These are phyloP conservation scores for Trachymyrmex cornetzi DNA, from an alignment of 1,140 invertebrate species.

Conservation along the genomic window DNA sequence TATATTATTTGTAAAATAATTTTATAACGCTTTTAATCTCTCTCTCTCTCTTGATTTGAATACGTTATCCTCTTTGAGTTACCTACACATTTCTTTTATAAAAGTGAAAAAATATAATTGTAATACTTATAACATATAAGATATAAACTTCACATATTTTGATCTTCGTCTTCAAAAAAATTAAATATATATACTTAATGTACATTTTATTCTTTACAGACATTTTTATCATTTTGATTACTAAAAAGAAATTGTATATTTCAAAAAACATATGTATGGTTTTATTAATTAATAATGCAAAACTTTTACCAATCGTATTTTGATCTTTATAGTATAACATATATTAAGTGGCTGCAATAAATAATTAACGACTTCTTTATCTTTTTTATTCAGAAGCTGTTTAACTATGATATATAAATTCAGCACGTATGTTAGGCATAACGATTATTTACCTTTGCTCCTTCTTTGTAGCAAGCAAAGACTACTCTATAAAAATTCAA, in stretches of 20 bases:
- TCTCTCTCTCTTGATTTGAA: background rate
- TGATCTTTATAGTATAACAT: background rate
- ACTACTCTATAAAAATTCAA: background rate
- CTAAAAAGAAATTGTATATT: background rate
- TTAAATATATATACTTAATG: background rate
- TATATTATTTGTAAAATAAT: background rate
- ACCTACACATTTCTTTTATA: background rate
- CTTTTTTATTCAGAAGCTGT: background rate
- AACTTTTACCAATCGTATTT: background rate
- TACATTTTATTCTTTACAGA: background rate
- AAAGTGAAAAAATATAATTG: background rate
- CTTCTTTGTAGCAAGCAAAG: background rate
- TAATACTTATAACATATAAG: background rate
- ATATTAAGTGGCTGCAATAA: background rate
- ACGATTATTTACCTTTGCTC: background rate
- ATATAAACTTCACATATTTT: background rate
- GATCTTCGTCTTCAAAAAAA: background rate
- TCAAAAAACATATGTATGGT: background rate
- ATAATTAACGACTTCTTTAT: background rate
- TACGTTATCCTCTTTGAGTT: background rate
- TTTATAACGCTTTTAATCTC: background rate
- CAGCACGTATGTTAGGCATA: background rate
- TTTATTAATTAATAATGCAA: conserved; percentile 1
- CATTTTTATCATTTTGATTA: background rate
- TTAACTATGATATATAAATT: background rate